Evolutionary conservation across 2,888 invertebrate genomes (phyloP).

Genomic region (Caenorhabditis drosophilae): DNA sequence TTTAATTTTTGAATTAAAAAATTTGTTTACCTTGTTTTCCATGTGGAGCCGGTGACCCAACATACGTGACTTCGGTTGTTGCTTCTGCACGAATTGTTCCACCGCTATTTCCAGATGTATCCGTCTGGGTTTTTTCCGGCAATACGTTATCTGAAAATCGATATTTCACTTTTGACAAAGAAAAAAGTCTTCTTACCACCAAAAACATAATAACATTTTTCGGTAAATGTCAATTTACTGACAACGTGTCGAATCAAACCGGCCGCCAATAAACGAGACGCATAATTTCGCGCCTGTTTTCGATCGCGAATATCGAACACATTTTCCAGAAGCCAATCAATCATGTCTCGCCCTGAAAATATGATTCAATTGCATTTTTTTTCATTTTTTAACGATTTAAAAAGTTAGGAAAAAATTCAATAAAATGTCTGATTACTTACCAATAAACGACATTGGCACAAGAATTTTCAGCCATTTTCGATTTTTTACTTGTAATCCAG

Average conservation of each 20-base stretch:
- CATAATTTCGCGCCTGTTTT: slow-evolving; percentile 52
- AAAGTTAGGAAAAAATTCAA: not conserved
- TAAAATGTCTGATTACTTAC: slow-evolving; percentile 69
- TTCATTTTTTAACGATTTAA: no score
- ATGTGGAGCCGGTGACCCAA: slow-evolving; percentile 46
- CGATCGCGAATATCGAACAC: slow-evolving; percentile 56
- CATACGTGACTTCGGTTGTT: slow-evolving; percentile 50
- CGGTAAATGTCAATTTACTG: slow-evolving; percentile 63
- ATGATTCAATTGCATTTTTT: no score
- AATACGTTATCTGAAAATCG: slow-evolving; percentile 36
- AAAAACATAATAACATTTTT: slow-evolving; percentile 65
- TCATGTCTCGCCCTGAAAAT: slow-evolving; percentile 59
- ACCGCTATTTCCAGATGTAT: slow-evolving; percentile 31
- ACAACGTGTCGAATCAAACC: slow-evolving; percentile 64
- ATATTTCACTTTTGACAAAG: not conserved
- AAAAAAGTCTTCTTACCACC: slow-evolving; percentile 28
- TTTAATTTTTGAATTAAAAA: not conserved
- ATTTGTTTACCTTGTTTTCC: not conserved
- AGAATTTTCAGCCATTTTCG: slow-evolving; percentile 99
- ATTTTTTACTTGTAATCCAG: slow-evolving; percentile 93
- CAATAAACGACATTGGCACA: slow-evolving; percentile 97
- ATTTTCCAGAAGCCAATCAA: slow-evolving; percentile 63
- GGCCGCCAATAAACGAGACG: slow-evolving; percentile 54
- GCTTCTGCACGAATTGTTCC: slow-evolving; percentile 39
- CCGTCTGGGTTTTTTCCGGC: no score